These are phyloP conservation scores for Aporophyla nigra DNA, from an alignment of 2,888 invertebrate genomes.

Conservation along the genomic window DNA sequence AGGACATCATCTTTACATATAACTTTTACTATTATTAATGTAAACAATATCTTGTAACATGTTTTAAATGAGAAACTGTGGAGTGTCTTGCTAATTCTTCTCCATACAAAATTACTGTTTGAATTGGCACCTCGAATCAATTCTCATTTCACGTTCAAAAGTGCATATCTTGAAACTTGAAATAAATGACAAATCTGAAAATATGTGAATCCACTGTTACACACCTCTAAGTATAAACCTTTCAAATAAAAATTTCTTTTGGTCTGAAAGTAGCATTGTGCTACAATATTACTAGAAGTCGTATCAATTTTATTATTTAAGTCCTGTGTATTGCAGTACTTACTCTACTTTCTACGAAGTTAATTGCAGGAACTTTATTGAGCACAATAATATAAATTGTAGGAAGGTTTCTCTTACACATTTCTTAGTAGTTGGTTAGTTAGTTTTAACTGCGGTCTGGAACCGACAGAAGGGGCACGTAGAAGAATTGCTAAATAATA, in stretches of 20 bases:
- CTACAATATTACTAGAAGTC: constrained; percentile 8
- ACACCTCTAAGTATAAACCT: not conserved
- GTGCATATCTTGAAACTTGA: not conserved
- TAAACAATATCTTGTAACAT: not conserved
- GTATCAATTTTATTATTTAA: constrained; percentile 39
- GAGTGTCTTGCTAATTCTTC: not conserved
- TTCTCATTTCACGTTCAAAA: not conserved
- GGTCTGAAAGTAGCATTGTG: not conserved
- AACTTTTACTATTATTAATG: too few relatives aligned
- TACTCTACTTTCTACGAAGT: constrained; percentile 31
- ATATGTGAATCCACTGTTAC: not conserved
- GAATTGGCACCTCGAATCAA: not conserved
- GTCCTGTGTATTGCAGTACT: constrained; percentile 18
- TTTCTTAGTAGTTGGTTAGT: not conserved
- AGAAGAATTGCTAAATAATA: not conserved
- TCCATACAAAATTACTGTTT: not conserved
- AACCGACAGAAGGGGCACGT: not conserved
- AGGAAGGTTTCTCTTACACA: constrained; percentile 5
- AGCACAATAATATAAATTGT: constrained; percentile 17
- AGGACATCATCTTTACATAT: not conserved
- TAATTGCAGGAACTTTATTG: constrained; percentile 14
- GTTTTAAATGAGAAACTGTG: not conserved
- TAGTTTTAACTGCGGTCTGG: not conserved
- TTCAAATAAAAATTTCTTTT: not conserved
- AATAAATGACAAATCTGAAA: not conserved